Conservation (phyloP, 1,140 invertebrate species). For the Heliconius melpomene region DNA sequence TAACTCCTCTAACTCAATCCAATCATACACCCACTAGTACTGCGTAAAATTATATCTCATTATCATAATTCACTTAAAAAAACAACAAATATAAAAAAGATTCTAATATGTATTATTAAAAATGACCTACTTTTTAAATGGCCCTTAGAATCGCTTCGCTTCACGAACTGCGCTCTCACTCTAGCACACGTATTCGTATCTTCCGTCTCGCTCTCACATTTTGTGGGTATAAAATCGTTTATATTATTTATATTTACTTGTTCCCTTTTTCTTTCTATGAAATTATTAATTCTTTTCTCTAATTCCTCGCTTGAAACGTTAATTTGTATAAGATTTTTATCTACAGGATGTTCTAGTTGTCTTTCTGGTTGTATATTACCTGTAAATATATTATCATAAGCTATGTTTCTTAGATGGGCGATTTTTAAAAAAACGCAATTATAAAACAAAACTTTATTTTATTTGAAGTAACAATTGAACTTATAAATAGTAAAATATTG, state of each 20-base stretch:
- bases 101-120: too few species aligned
- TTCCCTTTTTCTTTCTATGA: constrained; percentile 84
- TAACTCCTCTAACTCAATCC: too few species aligned
- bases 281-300: constrained; percentile 83
- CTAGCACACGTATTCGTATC: constrained; percentile 84
- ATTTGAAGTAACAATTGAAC: neutral
- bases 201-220: constrained; percentile 50
- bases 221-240: constrained; percentile 74
- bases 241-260: constrained; percentile 87
- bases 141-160: constrained; percentile 84
- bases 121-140: constrained; percentile 85
- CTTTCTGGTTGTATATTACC: constrained; percentile 10
- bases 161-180: constrained; percentile 84
- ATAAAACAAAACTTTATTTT: neutral
- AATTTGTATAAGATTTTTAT: constrained; percentile 82
- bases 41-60: too few species aligned
- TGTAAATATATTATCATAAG: constrained; percentile 15
- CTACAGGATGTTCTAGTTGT: constrained; percentile 40
- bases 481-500: neutral
- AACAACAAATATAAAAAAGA: too few species aligned
- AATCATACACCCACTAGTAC: too few species aligned
- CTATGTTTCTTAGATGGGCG: neutral
- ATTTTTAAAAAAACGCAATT: neutral
- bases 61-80: too few species aligned
- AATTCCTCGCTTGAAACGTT: constrained; percentile 82